Conservation (phyloP, 2,888 invertebrate species). For the Rotaria macrura region DNA sequence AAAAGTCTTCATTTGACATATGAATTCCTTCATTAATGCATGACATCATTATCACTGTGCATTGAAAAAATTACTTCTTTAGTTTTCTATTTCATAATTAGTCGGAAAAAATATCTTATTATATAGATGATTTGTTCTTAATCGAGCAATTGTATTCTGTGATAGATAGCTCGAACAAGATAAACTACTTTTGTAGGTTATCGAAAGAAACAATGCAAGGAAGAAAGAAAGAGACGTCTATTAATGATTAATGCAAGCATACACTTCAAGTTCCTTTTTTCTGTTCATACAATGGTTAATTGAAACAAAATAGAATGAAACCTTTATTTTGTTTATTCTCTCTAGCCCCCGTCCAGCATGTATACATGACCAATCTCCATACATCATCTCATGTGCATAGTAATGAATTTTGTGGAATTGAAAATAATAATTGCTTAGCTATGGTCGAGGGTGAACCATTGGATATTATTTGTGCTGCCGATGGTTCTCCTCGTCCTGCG, state of each 20-base stretch:
- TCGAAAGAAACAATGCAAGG: not conserved
- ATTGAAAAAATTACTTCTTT: not conserved
- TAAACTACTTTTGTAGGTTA: not conserved
- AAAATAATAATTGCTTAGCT: not conserved
- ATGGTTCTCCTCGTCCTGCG: not conserved
- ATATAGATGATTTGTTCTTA: not conserved
- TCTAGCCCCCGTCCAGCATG: not conserved
- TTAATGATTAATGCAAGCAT: not conserved
- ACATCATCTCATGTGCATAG: not conserved
- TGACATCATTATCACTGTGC: not conserved
- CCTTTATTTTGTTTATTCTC: too few species aligned
- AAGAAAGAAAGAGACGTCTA: not conserved
- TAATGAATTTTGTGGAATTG: not conserved
- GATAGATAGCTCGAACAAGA: not conserved
- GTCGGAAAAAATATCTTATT: not conserved
- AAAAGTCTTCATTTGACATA: not conserved
- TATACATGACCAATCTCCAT: not conserved
- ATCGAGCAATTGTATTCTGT: not conserved
- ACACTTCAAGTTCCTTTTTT: too few species aligned
- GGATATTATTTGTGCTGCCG: not conserved
- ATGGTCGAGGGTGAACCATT: not conserved
- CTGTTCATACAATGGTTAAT: too few species aligned
- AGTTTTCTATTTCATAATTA: not conserved
- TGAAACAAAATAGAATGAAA: too few species aligned
- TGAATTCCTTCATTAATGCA: not conserved